Percentiles rank a stretch among this genome's conserved stretches.
Evolutionary conservation across 2,888 invertebrate species (phyloP).

Genomic region (Oligia strigilis): DNA sequence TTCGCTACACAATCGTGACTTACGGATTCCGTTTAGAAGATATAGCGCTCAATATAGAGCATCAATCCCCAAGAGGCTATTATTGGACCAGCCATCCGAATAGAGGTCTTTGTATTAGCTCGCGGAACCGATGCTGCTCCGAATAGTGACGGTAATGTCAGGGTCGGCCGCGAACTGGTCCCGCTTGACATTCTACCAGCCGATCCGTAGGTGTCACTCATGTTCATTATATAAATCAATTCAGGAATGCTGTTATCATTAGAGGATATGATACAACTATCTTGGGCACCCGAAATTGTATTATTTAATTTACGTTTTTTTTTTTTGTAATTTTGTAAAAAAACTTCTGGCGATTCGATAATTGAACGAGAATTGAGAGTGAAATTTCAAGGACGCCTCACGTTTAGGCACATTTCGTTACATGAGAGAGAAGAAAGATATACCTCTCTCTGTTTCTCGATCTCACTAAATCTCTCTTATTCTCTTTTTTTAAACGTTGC

Average conservation of each 20-base stretch:
- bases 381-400: background rate
- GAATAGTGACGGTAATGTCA: constrained; percentile 77
- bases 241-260: constrained; percentile 72
- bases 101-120: constrained; percentile 68
- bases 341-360: background rate
- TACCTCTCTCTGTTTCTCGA: too few relatives aligned
- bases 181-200: constrained; percentile 76
- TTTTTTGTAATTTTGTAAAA: background rate
- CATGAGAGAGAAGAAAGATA: too few relatives aligned
- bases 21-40: constrained; percentile 8
- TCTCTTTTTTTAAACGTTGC: background rate
- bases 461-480: background rate
- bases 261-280: constrained; percentile 55
- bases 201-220: constrained; percentile 71
- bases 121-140: constrained; percentile 71
- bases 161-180: constrained; percentile 77
- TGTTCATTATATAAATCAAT: constrained; percentile 65
- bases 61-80: constrained; percentile 20
- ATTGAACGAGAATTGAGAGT: background rate
- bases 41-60: constrained; percentile 4
- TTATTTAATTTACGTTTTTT: background rate
- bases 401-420: background rate
- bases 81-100: constrained; percentile 41
- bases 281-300: background rate
- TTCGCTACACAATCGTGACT: constrained; percentile 29